Percentiles rank a stretch among this genome's conserved stretches.
Conservation (phyloP, 2,888 invertebrate species). For the Amphimallon solstitiale region DNA sequence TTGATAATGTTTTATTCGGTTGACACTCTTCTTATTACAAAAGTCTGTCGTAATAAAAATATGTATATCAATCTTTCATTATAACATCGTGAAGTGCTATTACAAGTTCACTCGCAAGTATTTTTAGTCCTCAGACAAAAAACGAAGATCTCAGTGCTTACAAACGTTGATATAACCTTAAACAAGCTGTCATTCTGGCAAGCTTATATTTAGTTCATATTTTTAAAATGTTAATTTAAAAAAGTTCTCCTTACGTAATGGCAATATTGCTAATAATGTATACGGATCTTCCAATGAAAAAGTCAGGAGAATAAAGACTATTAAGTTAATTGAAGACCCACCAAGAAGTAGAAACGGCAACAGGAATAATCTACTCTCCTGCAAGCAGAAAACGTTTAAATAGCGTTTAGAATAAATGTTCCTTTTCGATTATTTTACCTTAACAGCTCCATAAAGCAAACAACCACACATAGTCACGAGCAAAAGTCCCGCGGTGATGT, state of each 20-base stretch:
- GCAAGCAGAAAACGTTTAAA: not conserved
- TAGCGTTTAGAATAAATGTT: not conserved
- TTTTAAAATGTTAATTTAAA: too few species aligned
- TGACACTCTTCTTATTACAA: too few species aligned
- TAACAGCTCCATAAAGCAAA: not conserved
- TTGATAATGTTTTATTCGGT: too few species aligned
- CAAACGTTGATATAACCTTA: too few species aligned
- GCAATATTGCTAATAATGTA: not conserved
- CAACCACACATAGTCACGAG: not conserved
- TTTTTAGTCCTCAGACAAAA: too few species aligned
- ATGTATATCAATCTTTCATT: too few species aligned
- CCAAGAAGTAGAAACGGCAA: not conserved
- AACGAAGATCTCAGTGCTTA: too few species aligned
- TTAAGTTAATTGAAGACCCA: not conserved
- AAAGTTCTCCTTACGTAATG: conserved; percentile 6
- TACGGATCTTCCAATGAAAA: not conserved
- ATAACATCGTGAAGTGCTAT: too few species aligned
- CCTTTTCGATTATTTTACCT: not conserved
- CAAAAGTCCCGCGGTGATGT: conserved; percentile 1
- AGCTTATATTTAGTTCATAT: too few species aligned
- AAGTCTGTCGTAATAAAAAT: too few species aligned
- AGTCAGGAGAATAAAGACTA: not conserved
- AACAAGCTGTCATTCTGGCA: too few species aligned
- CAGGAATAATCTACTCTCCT: conserved; percentile 6
- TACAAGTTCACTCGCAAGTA: too few species aligned